Evolutionary conservation across 2,113 vertebrate genomes (phyloP), one percentile per base, ranked within the genome.

Genomic region (Tragelaphus scriptus): DNA sequence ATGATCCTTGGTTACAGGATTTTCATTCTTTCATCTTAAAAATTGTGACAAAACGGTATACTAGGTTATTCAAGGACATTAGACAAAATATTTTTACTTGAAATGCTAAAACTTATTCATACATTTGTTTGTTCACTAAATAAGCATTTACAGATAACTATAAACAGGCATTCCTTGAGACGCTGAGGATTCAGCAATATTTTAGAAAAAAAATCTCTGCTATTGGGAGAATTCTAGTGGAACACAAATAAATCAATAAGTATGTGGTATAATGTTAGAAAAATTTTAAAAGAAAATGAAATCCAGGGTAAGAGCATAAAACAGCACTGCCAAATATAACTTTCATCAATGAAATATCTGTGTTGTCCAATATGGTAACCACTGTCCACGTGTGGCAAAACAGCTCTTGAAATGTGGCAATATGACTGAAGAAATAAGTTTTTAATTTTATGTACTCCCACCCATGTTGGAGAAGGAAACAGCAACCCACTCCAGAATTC

Each of bases 21-120:
- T 65, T 92, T 92, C 89, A 82, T 92, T 81, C 44, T 80, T 93
- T 77, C 21, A 36, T 59, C 51, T 75, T 94, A 71, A 93, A 95
- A 95, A 61, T 0, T 85, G 26, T 80, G 61, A 63, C n/a, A 93
- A n/a, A 75, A 91, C 3, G 36, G 28, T 84, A 16, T 30, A 92
- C 25, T 61, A 71, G 36, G 47, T 85, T 53, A 90, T 55, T n/a
- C 15, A 58, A 84, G 21, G 58, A 61, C 32, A 71, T 40, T 1
- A 91, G 9, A 55, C 40, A 93, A 88, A 95, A 47, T 16, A 81
- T 49, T 89, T 85, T 85, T 36, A 81, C 77, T 53, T 82, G 59
- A 92, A 95, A 63, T 81, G 88, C n/a, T 51, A 79, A 96, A 88
- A 88, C 56, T 85, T 19, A 49, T 59, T 68, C 49, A 32, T 94